Evolutionary conservation across 2,888 invertebrate species (phyloP).

Genomic region (Cerceris ruficornis): DNA sequence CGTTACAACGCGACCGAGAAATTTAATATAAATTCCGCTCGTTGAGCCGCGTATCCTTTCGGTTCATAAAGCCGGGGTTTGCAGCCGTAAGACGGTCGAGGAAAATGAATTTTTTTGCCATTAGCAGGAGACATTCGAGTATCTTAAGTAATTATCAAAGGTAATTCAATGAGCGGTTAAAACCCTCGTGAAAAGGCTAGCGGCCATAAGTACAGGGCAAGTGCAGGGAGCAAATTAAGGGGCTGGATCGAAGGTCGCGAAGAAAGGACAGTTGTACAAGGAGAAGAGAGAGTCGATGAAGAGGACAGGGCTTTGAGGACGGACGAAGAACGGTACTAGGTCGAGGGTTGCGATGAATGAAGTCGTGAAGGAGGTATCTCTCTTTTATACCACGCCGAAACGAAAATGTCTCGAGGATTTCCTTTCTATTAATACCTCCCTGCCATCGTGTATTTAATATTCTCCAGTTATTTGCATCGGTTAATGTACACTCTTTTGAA

Average conservation of each 20-base stretch:
- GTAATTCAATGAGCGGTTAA: conserved; percentile 66
- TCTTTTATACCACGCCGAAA: conserved; percentile 18
- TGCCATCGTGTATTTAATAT: background rate
- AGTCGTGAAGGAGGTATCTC: conserved; percentile 44
- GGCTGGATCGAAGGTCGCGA: conserved; percentile 48
- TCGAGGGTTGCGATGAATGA: conserved; percentile 54
- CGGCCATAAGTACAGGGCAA: conserved; percentile 49
- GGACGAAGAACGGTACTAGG: conserved; percentile 43
- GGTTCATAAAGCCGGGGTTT: conserved; percentile 4
- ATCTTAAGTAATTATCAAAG: conserved; percentile 66
- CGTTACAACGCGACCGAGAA: background rate
- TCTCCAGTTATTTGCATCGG: background rate
- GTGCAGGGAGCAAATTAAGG: conserved; percentile 47
- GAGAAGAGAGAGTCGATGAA: conserved; percentile 47
- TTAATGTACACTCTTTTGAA: background rate
- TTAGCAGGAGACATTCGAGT: conserved; percentile 43
- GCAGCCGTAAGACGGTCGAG: conserved; percentile 4
- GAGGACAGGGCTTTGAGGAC: conserved; percentile 48
- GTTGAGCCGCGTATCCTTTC: background rate
- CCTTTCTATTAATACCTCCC: conserved; percentile 39
- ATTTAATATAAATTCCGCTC: conserved; percentile 4
- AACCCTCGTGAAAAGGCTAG: conserved; percentile 59
- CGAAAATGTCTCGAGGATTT: conserved; percentile 33
- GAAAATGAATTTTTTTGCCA: conserved; percentile 41
- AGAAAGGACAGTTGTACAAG: conserved; percentile 34